Evolutionary conservation across 2,888 invertebrate species (phyloP).

Genomic region (Mesorhabditis sp.): DNA sequence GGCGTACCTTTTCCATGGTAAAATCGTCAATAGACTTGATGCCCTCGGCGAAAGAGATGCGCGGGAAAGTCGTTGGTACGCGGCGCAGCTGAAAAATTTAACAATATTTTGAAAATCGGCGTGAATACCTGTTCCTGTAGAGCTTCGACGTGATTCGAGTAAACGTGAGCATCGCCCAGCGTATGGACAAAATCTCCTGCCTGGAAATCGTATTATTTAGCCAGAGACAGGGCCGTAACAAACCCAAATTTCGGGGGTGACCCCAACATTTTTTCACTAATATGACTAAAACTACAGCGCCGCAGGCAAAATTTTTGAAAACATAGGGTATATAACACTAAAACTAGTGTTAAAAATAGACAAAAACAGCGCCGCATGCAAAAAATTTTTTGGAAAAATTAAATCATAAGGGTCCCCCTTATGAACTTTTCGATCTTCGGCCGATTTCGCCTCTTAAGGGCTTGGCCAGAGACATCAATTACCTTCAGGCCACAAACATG

Average conservation of each 20-base stretch:
- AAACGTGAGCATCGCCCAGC: constrained; percentile 91
- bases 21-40: constrained; percentile 82
- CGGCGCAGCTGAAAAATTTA: constrained; percentile 66
- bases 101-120: not conserved
- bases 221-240: too few species aligned
- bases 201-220: constrained; percentile 60
- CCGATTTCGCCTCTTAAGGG: not conserved
- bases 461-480: constrained; percentile 30
- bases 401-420: too few species aligned
- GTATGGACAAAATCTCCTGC: constrained; percentile 90
- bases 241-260: too few species aligned
- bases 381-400: too few species aligned
- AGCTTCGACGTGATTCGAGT: constrained; percentile 81
- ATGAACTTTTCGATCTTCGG: not conserved
- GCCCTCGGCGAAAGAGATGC: constrained; percentile 70
- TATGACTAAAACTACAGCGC: too few species aligned
- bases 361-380: too few species aligned
- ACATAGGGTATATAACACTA: not conserved
- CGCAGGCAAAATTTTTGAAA: constrained; percentile 5
- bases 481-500: constrained; percentile 85
- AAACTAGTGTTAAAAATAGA: too few species aligned
- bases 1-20: constrained; percentile 68
- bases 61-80: constrained; percentile 72
- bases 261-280: too few species aligned
- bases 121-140: constrained; percentile 71